These are phyloP conservation scores for Artemia franciscana DNA, from an alignment of 1,140 invertebrate species.

Conservation along the genomic window DNA sequence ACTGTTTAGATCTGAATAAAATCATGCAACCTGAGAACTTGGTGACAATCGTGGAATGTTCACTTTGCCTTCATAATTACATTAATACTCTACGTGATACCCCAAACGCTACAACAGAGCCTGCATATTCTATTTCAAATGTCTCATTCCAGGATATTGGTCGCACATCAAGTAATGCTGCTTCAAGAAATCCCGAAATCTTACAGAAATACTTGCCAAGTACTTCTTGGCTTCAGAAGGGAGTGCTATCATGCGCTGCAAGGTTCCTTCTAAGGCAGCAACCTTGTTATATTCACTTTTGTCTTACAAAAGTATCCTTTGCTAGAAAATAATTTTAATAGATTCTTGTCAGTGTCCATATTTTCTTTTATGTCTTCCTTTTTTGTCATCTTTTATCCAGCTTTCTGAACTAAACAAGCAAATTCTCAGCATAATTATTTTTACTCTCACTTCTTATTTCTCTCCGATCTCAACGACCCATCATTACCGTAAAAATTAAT, in stretches of 20 bases:
- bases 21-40: not conserved
- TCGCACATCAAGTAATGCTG: not conserved
- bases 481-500: no score
- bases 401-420: no score
- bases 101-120: not conserved
- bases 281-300: not conserved
- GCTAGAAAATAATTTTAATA: no score
- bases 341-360: no score
- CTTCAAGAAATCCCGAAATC: not conserved
- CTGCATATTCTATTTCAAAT: not conserved
- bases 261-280: not conserved
- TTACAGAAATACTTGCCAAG: not conserved
- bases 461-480: no score
- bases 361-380: no score
- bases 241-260: not conserved
- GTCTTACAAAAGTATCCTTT: no score
- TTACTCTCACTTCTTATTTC: no score
- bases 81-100: not conserved
- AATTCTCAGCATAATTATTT: no score
- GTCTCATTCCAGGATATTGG: not conserved
- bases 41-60: not conserved
- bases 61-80: slow-evolving; percentile 4
- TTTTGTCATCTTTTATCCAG: no score
- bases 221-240: not conserved
- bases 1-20: slow-evolving; percentile 6